Percentiles rank a stretch among this genome's conserved stretches.
Conservation (phyloP, 2,888 invertebrate species). For the Plebejus anna region DNA sequence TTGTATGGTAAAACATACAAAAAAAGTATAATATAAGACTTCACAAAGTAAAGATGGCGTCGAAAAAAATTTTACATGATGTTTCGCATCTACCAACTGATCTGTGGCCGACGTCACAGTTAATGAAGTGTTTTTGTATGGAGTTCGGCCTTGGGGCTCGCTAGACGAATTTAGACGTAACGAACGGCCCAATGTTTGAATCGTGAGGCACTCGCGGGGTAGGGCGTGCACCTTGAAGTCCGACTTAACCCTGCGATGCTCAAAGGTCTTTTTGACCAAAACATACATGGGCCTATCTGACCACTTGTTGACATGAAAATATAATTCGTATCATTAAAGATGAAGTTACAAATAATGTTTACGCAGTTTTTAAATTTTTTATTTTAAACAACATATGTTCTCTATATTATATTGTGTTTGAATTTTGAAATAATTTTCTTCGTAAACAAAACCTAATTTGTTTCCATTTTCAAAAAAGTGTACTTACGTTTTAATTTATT, state of each 20-base stretch:
- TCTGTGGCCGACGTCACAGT: conserved; percentile 60
- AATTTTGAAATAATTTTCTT: too few species aligned
- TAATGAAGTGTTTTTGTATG: conserved; percentile 68
- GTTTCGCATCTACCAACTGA: conserved; percentile 34
- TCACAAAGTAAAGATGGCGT: conserved; percentile 2
- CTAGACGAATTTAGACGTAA: conserved; percentile 54
- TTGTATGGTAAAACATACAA: neutral
- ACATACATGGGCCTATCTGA: neutral
- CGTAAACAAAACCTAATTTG: too few species aligned
- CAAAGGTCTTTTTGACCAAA: neutral
- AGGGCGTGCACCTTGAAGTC: conserved; percentile 31
- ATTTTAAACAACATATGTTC: too few species aligned
- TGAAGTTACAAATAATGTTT: too few species aligned
- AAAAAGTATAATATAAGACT: too few species aligned
- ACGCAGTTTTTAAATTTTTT: too few species aligned
- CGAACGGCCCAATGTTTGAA: conserved; percentile 40
- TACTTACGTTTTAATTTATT: too few species aligned
- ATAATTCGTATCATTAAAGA: too few species aligned
- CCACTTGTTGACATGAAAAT: neutral
- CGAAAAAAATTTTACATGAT: neutral
- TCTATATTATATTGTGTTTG: too few species aligned
- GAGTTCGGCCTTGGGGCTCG: conserved; percentile 56
- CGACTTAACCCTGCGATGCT: neutral
- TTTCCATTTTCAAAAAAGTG: too few species aligned
- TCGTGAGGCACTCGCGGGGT: conserved; percentile 52